Conservation (phyloP, 1,140 invertebrate species). For the Heliconius eleuchia region DNA sequence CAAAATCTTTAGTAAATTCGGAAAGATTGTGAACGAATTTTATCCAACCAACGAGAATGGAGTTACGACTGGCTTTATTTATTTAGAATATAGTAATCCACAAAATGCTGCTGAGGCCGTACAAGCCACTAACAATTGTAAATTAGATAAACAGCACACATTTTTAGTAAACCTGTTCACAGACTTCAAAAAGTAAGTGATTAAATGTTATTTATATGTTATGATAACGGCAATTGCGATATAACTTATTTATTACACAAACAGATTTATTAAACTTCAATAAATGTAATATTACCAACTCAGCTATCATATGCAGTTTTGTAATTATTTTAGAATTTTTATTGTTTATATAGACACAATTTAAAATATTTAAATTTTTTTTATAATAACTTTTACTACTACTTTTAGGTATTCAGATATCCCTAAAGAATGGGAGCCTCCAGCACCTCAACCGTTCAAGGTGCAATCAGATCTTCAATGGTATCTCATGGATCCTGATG, state of each 20-base stretch:
- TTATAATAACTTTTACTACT: not conserved
- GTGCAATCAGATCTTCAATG: slow-evolving; percentile 94
- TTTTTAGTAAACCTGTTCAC: slow-evolving; percentile 98
- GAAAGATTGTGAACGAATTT: slow-evolving; percentile 93
- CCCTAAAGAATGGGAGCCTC: slow-evolving; percentile 95
- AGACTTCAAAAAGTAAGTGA: slow-evolving; percentile 94
- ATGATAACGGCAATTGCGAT: too few species aligned
- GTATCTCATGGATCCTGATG: slow-evolving; percentile 95
- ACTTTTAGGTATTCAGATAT: slow-evolving; percentile 92
- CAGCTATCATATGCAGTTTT: too few species aligned
- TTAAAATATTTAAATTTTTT: not conserved
- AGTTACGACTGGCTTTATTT: slow-evolving; percentile 96
- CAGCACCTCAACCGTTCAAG: slow-evolving; percentile 92
- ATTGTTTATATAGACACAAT: too few species aligned
- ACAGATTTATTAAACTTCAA: too few species aligned
- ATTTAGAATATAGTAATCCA: slow-evolving; percentile 94
- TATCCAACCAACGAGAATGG: slow-evolving; percentile 92
- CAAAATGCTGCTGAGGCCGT: slow-evolving; percentile 93
- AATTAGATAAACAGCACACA: slow-evolving; percentile 97
- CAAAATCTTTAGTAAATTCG: slow-evolving; percentile 96
- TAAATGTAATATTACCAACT: too few species aligned
- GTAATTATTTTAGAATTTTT: too few species aligned
- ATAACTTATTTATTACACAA: too few species aligned
- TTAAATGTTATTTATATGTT: not conserved
- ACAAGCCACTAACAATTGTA: slow-evolving; percentile 94